Conservation (phyloP, 2,888 invertebrate genomes). For the Pimpla rufipes region DNA sequence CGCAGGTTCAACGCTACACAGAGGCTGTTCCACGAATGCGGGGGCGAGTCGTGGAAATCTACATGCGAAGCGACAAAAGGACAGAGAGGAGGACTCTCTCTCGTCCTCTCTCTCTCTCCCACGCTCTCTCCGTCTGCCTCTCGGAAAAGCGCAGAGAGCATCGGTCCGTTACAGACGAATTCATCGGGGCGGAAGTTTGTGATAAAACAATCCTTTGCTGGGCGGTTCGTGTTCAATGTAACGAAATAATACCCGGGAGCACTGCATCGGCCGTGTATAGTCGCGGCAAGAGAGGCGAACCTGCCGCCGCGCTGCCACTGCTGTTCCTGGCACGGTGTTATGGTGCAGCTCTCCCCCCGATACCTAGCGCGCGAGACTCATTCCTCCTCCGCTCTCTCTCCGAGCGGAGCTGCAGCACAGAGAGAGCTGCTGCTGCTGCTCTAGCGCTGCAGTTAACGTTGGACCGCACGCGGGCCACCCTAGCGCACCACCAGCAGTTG, state of each 20-base stretch:
- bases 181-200: conserved; percentile 77
- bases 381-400: conserved; percentile 40
- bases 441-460: conserved; percentile 55
- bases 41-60: neutral
- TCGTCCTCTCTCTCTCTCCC: neutral
- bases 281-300: conserved; percentile 27
- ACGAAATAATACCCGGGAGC: conserved; percentile 76
- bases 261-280: conserved; percentile 59
- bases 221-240: conserved; percentile 76
- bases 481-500: conserved; percentile 23
- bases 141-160: conserved; percentile 49
- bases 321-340: conserved; percentile 61
- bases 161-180: conserved; percentile 74
- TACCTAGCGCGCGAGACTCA: conserved; percentile 44
- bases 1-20: neutral
- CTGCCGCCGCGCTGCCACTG: conserved; percentile 43
- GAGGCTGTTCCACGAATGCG: conserved; percentile 25
- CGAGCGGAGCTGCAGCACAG: conserved; percentile 21
- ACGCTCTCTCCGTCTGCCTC: neutral
- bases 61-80: conserved; percentile 15
- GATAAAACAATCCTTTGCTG: conserved; percentile 80
- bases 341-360: conserved; percentile 40
- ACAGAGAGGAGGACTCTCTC: neutral
- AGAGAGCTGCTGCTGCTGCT: conserved; percentile 1
- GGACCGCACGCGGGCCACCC: conserved; percentile 45